phyloP scores from a whole-genome alignment of 2,888 invertebrate species.

The Phytoseiulus persimilis region DNA sequence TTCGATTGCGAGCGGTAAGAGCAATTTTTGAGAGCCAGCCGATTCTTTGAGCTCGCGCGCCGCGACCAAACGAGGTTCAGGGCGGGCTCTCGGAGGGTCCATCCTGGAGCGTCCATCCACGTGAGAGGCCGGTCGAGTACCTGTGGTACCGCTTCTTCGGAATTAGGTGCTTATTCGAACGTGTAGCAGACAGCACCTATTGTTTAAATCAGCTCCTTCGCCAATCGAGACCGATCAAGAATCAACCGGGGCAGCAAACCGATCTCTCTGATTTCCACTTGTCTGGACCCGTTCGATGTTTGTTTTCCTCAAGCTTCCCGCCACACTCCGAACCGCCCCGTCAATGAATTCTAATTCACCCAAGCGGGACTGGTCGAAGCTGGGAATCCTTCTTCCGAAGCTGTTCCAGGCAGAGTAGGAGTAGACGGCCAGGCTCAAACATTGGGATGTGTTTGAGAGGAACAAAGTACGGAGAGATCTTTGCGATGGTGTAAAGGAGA shows the following conservation, averaged over 20 bases:
- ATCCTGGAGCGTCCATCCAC: no score
- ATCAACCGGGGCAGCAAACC: neutral
- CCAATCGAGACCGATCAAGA: neutral
- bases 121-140: no score
- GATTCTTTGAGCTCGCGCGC: no score
- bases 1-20: no score
- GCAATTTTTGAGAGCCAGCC: no score
- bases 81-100: no score
- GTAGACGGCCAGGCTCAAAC: neutral
- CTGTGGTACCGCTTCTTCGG: neutral
- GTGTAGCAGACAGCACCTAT: neutral
- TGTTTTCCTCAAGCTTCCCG: neutral
- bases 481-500: neutral
- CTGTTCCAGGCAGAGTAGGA: neutral
- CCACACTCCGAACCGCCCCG: neutral
- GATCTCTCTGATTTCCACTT: neutral
- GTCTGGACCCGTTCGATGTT: neutral
- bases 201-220: neutral
- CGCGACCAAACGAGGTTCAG: no score
- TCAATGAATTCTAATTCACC: neutral
- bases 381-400: neutral
- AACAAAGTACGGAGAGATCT: neutral
- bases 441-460: neutral
- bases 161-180: neutral
- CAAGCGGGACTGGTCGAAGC: neutral